Conservation (phyloP, 2,888 invertebrate genomes). For the Chaetoderma sp. region DNA sequence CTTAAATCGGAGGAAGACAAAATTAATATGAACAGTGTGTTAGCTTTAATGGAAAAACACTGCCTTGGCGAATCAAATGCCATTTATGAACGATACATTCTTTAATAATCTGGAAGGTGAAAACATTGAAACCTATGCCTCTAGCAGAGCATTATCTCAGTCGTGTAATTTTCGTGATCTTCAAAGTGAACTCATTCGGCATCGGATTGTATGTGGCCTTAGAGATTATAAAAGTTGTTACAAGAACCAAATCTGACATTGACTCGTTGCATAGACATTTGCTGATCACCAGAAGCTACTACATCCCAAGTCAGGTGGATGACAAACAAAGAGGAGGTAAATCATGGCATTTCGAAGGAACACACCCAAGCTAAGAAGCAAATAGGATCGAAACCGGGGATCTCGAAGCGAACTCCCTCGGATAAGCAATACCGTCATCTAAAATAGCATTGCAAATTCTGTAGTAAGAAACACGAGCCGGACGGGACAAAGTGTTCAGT, state of each 20-base stretch:
- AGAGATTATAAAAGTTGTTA: neutral
- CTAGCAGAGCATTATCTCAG: conserved; percentile 2
- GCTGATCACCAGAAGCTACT: neutral
- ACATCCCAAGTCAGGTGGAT: too few species aligned
- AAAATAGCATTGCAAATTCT: neutral
- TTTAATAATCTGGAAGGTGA: conserved; percentile 11
- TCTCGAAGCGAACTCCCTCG: too few species aligned
- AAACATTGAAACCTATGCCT: conserved; percentile 9
- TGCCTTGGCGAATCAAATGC: neutral
- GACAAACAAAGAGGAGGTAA: too few species aligned
- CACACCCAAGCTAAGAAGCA: too few species aligned
- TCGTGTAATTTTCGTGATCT: conserved; percentile 10
- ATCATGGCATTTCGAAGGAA: too few species aligned
- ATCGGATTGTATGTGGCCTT: conserved; percentile 7
- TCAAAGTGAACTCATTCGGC: conserved; percentile 1
- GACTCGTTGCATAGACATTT: neutral
- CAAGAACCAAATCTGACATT: neutral
- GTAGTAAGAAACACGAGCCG: neutral
- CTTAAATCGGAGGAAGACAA: neutral
- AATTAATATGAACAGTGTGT: neutral
- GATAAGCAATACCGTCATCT: too few species aligned
- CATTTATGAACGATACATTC: conserved; percentile 8
- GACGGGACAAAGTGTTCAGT: neutral
- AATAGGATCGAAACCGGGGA: too few species aligned
- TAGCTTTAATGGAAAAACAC: neutral